Conservation (phyloP, 2,888 invertebrate genomes). For the Petrophora chlorosata region DNA sequence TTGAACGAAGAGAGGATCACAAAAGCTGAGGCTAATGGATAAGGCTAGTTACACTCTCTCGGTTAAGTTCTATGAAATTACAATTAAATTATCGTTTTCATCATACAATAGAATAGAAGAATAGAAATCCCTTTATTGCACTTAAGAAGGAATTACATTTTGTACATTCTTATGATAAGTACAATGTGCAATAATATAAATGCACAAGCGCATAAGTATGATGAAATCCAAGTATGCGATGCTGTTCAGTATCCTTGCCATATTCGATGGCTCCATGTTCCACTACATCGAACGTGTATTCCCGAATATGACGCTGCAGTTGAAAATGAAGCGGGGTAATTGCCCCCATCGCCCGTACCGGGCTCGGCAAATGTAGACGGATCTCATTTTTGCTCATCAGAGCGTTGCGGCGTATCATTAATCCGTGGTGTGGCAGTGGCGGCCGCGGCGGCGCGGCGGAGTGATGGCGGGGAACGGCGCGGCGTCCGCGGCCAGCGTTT, state of each 20-base stretch:
- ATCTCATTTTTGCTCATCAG: constrained; percentile 41
- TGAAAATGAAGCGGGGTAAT: constrained; percentile 27
- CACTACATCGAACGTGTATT: background rate
- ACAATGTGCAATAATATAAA: no score
- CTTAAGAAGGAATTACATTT: no score
- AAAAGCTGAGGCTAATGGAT: background rate
- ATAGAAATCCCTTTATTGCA: no score
- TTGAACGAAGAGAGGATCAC: background rate
- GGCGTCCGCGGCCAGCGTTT: constrained; percentile 25
- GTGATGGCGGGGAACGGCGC: constrained; percentile 10
- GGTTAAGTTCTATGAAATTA: no score
- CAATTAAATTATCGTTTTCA: no score
- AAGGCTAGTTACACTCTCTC: no score
- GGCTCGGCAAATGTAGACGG: constrained; percentile 39
- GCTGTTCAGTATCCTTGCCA: no score
- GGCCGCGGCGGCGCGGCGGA: constrained; percentile 6
- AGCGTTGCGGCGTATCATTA: constrained; percentile 41
- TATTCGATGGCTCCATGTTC: no score
- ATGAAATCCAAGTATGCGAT: no score
- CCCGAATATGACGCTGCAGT: constrained; percentile 21
- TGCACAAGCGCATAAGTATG: no score
- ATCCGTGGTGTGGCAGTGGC: constrained; percentile 28
- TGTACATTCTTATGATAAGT: no score
- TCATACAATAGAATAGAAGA: no score
- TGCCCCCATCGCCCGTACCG: constrained; percentile 16